Evolutionary conservation across 2,797 vertebrate species (phyloP), one percentile per base, ranked within the genome.

Genomic region (Chrosomus eos): DNA sequence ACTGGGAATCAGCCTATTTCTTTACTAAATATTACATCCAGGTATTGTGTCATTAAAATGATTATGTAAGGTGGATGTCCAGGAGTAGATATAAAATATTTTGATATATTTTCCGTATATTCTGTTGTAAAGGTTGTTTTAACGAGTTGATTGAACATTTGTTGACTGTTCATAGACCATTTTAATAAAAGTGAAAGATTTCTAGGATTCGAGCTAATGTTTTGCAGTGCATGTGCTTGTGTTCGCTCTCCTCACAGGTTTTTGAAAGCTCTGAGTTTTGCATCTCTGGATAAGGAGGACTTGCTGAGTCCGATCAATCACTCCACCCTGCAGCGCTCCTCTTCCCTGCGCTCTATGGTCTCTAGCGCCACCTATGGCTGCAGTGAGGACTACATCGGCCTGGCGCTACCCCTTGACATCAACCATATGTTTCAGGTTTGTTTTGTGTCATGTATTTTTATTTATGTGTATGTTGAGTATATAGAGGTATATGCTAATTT

Each of bases 261-360:
- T 92, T 95, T 97, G 94, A 96, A 96, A 95, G 96, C 96, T 89
- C 93, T 97, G 92, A 97, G 96, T 90, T 97, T 96, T 2, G 96
- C 95, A 75, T 97, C 96, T 0, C 92, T 97, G 92, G 96, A 97
- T 92, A 97, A 97, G 93, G 96, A 97, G 93, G 96, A 97, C 80
- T 94, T 96, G 72, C 88, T 97, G 91, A 97, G 96, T 89, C 96
- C 96, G 64, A 96, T 97, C 91, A 97, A 95, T 90, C 93, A 97
- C 89, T 96, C 93, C 82, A 96, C 95, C 6, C 93, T 97, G 84
- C 96, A 96, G 38, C 95, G 96, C 58, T 97, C 96, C n/a, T 96
- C 96, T 2, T 97, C 96, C 7, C 93, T 96, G 89, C 95, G 95
- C 66, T 97, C 96, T 76, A 95, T 96, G 95, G 96, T 97, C 62